phyloP scores from a whole-genome alignment of 2,797 vertebrate genomes.

The Neopelma chrysocephalum region DNA sequence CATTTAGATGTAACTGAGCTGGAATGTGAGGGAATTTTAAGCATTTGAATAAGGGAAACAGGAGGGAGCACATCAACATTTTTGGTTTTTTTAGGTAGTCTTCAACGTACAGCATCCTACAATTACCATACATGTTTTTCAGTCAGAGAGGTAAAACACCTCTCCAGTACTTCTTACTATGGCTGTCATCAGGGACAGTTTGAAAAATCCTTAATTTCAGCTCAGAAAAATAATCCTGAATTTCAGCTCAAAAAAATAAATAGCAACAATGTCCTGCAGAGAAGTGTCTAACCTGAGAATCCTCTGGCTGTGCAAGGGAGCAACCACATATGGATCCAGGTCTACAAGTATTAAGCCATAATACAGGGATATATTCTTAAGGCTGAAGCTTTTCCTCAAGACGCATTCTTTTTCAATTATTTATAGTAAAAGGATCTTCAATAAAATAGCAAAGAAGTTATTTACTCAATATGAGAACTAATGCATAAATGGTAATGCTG shows the following conservation, averaged over 20 bases:
- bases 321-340: background rate
- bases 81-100: background rate
- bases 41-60: background rate
- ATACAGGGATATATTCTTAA: background rate
- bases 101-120: background rate
- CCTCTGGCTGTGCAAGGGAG: background rate
- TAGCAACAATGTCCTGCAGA: background rate
- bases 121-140: background rate
- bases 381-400: background rate
- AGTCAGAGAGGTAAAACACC: background rate
- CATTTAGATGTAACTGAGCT: background rate
- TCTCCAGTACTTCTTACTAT: background rate
- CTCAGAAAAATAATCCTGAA: background rate
- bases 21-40: background rate
- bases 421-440: background rate
- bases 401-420: background rate
- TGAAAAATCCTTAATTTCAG: slow-evolving; percentile 15
- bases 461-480: background rate
- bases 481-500: background rate
- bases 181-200: background rate
- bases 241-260: slow-evolving; percentile 5
- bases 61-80: background rate
- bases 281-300: background rate
- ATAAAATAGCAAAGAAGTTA: slow-evolving; percentile 4
- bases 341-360: background rate